Conservation (phyloP, 2,888 invertebrate genomes). For the Exocentrus adspersus region DNA sequence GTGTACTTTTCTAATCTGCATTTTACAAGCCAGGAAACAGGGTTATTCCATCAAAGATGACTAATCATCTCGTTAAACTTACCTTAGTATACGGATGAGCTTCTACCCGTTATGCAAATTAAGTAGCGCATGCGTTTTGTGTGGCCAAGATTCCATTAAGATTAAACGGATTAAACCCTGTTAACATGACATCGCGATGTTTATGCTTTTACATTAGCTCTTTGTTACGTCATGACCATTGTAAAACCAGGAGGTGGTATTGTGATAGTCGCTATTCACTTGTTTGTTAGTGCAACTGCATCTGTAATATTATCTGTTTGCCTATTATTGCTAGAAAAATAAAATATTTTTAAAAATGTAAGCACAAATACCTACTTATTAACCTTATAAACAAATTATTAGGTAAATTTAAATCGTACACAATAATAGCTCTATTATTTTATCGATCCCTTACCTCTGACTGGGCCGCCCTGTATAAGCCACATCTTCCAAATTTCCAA, state of each 20-base stretch:
- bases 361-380: no score
- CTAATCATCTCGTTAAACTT: slow-evolving; percentile 26
- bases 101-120: slow-evolving; percentile 49
- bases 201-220: slow-evolving; percentile 12
- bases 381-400: no score
- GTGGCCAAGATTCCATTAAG: slow-evolving; percentile 53
- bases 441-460: no score
- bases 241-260: no score
- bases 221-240: slow-evolving; percentile 6
- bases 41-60: slow-evolving; percentile 21
- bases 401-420: no score
- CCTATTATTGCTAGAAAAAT: no score
- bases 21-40: slow-evolving; percentile 30
- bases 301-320: no score
- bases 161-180: slow-evolving; percentile 31
- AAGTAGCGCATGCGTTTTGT: slow-evolving; percentile 49
- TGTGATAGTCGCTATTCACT: no score
- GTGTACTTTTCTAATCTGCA: slow-evolving; percentile 31
- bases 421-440: no score
- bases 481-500: background rate
- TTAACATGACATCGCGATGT: slow-evolving; percentile 28
- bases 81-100: slow-evolving; percentile 22
- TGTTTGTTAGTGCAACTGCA: no score
- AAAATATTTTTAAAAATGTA: no score
- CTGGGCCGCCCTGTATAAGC: background rate